Evolutionary conservation across 2,113 vertebrate species (phyloP).

Genomic region (Tautogolabrus adspersus): DNA sequence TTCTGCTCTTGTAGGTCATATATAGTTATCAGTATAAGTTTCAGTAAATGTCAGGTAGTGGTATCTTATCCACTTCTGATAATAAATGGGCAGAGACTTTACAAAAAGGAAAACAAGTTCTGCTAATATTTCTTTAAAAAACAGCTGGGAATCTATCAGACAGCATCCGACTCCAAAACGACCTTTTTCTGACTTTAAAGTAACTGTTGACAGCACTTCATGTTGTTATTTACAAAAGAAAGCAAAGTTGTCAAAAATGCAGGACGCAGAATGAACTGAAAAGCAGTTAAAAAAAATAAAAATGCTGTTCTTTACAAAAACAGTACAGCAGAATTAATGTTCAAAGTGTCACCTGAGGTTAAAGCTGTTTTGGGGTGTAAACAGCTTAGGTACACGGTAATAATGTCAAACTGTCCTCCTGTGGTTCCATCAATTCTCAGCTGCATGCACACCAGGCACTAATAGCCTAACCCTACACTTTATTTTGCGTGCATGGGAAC

Average conservation of each 20-base stretch:
- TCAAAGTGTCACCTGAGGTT: constrained; percentile 14
- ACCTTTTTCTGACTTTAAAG: constrained; percentile 27
- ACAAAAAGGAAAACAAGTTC: no score
- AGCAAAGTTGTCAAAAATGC: constrained; percentile 3
- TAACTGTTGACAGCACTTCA: constrained; percentile 16
- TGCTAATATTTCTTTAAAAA: no score
- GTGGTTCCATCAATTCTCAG: constrained; percentile 37
- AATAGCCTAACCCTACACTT: constrained; percentile 21
- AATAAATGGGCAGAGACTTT: no score
- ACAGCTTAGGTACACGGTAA: constrained; percentile 28
- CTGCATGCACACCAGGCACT: constrained; percentile 29
- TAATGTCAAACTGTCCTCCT: constrained; percentile 30
- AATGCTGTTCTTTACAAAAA: constrained; percentile 18
- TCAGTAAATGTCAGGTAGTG: no score
- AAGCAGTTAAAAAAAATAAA: neutral
- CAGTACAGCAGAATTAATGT: constrained; percentile 39
- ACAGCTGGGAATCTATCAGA: constrained; percentile 9
- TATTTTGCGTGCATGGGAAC: constrained; percentile 38
- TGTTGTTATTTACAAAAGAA: constrained; percentile 32
- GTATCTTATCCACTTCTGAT: no score
- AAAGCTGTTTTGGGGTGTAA: constrained; percentile 40
- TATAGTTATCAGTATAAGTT: no score
- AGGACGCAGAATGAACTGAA: neutral
- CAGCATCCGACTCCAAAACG: constrained; percentile 8
- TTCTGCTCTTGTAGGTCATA: no score